Percentiles rank a stretch among this genome's conserved stretches.
Conservation (phyloP, 2,888 invertebrate species). For the Drosophila longiperda region DNA sequence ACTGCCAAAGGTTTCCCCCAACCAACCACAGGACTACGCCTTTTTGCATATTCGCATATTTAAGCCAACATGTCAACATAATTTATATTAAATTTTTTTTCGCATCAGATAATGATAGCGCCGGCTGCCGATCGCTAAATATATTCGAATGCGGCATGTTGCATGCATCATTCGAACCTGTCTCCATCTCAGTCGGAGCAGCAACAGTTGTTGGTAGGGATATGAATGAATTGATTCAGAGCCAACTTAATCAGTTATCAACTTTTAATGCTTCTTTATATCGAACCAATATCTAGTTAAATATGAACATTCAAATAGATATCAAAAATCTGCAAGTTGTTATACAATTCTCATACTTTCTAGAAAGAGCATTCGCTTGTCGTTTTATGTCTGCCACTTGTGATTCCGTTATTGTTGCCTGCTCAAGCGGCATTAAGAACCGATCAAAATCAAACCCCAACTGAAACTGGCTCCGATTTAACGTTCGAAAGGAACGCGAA, state of each 20-base stretch:
- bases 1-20: neutral
- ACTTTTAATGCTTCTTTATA: neutral
- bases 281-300: neutral
- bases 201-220: constrained; percentile 34
- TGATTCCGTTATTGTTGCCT: constrained; percentile 33
- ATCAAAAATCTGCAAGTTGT: neutral
- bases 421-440: constrained; percentile 53
- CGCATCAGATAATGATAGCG: constrained; percentile 82
- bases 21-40: neutral
- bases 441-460: constrained; percentile 25
- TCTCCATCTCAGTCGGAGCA: constrained; percentile 28
- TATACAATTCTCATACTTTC: neutral
- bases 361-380: constrained; percentile 23
- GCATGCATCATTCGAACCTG: constrained; percentile 13
- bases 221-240: neutral
- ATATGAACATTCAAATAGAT: neutral
- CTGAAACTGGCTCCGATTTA: constrained; percentile 19
- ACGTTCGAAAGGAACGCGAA: constrained; percentile 49
- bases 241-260: neutral
- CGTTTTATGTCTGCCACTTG: neutral
- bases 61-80: constrained; percentile 83
- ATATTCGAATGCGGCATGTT: constrained; percentile 38
- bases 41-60: constrained; percentile 53
- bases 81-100: constrained; percentile 82
- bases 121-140: constrained; percentile 63